Evolutionary conservation across 2,113 vertebrate species (phyloP), one percentile per base, ranked within the genome.

Genomic region (Corythornis vintsioides): DNA sequence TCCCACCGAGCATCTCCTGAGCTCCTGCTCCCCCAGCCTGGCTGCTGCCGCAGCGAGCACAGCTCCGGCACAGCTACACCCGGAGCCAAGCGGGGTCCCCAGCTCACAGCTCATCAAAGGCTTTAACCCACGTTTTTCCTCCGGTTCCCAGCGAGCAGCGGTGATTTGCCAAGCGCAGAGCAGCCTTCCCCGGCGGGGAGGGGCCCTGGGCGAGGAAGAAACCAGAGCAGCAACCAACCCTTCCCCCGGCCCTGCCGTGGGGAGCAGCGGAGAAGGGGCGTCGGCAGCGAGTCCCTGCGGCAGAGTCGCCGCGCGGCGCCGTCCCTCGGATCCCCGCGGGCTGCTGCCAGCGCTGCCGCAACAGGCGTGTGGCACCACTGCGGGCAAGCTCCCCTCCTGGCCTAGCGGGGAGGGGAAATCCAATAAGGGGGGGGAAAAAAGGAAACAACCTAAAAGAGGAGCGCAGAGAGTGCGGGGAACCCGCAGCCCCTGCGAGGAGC

Each of bases 171-270:
- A 57, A 67, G 60, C 33, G 1, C 80, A 67, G 69, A 25, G 1
- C 76, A 71, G 86, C 72, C 75, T 43, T 47, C 76, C 86, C 77
- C 9, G 3, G 48, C n/a, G 14, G 77, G 94, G 86, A 96, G 86
- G 93, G 55, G 91, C 84, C 48, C 69, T 1, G 42, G 87, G 65
- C 10, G 6, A 83, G 84, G 77, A 89, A 61, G 89, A 85, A 85
- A 86, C 78, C 3, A 0, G 63, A 75, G 84, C 83, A 81, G 42
- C 15, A 3, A 56, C 40, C 69, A 53, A 47, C 65, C 65, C 65
- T 31, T 65, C 21, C 43, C 35, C 7, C 5, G 55, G 25, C 69
- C 73, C 56, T 72, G n/a, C 42, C 5, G 5, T 11, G 29, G 48
- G 63, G 76, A 53, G 33, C 75, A 19, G 72, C 47, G 16, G 91